Evolutionary conservation across 2,888 invertebrate genomes (phyloP), one percentile per base, ranked within the genome.

Genomic region (Tanypteryx hageni): DNA sequence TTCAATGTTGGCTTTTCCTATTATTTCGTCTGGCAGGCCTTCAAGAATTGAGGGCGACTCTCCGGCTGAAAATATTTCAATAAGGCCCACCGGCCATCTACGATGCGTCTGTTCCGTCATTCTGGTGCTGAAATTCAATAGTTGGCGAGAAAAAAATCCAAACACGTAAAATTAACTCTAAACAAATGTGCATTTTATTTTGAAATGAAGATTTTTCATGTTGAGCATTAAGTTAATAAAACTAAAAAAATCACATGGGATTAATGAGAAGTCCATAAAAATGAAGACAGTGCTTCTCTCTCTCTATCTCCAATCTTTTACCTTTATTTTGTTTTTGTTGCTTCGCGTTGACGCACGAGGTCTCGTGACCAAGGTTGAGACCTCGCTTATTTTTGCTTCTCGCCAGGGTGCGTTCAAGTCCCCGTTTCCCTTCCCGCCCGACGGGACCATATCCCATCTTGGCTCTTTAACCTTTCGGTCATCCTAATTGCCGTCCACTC

Each of bases 21-120:
- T 89, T 89, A 89, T 89, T 89, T 44, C 56, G 44, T 10, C 68
- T 89, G 89, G 89, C 89, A 89, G 68, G 61, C 44, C 89, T 64
- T 89, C 89, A 89, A 89, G 57, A 56, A 18, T 18, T 13, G 83
- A 83, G n/a, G 8, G 56, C n/a, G 83, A 16, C 89, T 44, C 89
- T 18, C 18, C 27, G 18, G 16, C 59, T 59, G 86, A 86, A 59
- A 22, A 64, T 64, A 68, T 89, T 89, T 68, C 64, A 89, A 89
- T 89, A 89, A 56, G 14, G 44, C n/a, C 64, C 64, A 61, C 86
- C 22, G 18, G 68, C 18, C 68, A 68, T 22, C 44, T 44, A 44
- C 44, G 44, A 44, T 44, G 44, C 44, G 44, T 44, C 44, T 5
- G 44, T 44, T 44, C 5, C 44, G 44, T 44, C 44, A 44, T 44